Base-by-base conservation (phyloP, 2,113 vertebrate genomes). In the Sapayoa aenigma region DNA sequence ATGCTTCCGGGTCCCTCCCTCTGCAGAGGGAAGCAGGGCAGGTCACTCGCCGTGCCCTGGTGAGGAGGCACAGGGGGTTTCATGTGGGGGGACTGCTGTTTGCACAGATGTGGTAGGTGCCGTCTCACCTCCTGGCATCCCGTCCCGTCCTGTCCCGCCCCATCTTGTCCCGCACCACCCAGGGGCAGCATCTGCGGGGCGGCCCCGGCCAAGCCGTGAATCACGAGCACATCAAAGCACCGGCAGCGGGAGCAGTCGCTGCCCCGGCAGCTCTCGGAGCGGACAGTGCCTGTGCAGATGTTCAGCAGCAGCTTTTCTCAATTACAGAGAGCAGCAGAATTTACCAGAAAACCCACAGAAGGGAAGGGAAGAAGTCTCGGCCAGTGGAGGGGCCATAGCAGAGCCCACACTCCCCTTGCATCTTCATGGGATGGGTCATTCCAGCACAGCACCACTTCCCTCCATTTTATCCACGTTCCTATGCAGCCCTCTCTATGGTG, bases 241-340 rank as follows among this genome's bases (percentile, higher is more conserved):
- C 56, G 82, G 72, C 92, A 58, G 71, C 8, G 3, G 49, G 2
- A 15, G 86, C 41, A 1, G 67, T 80, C 68, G 2, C 66, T 18
- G 47, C 92, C 63, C 71, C 30, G 15, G 68, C 88, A 39, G 82
- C 77, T 47, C 25, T 72, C 50, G 4, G 85, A 15, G 72, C 19
- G 72, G 92, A 79, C 89, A 10, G 76, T 74, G 95, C 76, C 65
- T 12, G 28, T 5, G 69, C 89, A 93, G 85, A 95, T 88, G 93
- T 73, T 84, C 74, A 9, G 58, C 90, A 49, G 77, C 96, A 95
- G 92, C 94, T 91, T 95, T 60, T 93, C 77, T 30, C 94, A 75
- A 59, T 94, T 94, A 87, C 47, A 50, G 66, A 71, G 28, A 63
- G 62, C 59, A n/a, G 71, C 68, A 78, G 90, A 85, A 94, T 49